These are phyloP conservation scores for Eulemur rufifrons DNA, from an alignment of 2,113 vertebrate species.

Conservation along the genomic window DNA sequence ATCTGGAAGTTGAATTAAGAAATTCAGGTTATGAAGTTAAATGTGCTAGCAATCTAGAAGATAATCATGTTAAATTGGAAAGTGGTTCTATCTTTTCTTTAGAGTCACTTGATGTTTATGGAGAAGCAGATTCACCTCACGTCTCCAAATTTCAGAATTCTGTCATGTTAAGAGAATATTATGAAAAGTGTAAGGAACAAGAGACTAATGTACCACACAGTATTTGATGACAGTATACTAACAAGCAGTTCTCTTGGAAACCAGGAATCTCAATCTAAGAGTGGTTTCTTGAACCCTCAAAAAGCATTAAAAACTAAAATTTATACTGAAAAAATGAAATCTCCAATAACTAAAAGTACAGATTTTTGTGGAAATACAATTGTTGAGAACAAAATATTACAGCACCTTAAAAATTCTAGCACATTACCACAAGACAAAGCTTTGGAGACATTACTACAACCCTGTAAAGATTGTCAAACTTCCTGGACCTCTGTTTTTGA, in stretches of 20 bases:
- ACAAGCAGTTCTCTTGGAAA: background rate
- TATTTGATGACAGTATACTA: background rate
- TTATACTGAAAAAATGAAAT: background rate
- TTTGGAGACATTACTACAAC: rapidly evolving
- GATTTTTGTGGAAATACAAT: background rate
- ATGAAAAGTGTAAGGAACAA: background rate
- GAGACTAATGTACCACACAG: slow-evolving; percentile 22
- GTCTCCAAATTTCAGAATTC: slow-evolving; percentile 49
- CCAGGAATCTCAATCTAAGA: background rate
- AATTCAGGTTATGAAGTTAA: background rate
- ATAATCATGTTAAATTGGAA: background rate
- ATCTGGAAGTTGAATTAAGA: background rate
- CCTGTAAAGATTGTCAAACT: rapidly evolving
- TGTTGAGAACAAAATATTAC: background rate
- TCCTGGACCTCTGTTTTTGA: background rate
- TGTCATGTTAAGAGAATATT: background rate
- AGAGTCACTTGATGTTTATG: background rate
- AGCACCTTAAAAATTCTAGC: background rate
- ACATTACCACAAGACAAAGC: background rate
- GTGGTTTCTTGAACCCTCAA: background rate
- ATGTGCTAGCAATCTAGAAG: background rate
- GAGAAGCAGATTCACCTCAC: background rate
- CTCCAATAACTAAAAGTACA: background rate
- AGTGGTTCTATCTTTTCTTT: background rate
- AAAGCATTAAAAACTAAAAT: slow-evolving; percentile 29